Evolutionary conservation across 2,888 invertebrate genomes (phyloP).

Genomic region (Cataglyphis livida): DNA sequence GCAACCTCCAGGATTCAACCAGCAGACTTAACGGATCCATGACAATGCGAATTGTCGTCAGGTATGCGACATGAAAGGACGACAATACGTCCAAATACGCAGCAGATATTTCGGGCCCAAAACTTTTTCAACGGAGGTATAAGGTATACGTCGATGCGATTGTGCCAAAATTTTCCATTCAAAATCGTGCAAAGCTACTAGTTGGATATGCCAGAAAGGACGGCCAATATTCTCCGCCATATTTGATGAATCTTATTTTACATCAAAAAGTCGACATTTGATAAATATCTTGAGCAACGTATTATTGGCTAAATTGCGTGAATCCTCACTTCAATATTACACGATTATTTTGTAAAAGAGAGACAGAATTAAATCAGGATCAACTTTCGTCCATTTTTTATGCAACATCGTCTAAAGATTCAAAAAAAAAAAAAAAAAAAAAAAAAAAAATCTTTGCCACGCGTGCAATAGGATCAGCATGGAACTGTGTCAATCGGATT

Average conservation of each 20-base stretch:
- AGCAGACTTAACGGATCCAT: constrained; percentile 11
- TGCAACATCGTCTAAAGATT: background rate
- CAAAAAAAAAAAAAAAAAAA: background rate
- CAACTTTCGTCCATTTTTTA: background rate
- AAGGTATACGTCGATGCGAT: background rate
- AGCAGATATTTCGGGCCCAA: background rate
- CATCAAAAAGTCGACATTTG: background rate
- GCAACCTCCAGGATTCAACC: background rate
- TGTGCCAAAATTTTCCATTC: background rate
- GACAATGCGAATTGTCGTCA: constrained; percentile 11
- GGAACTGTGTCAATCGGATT: constrained; percentile 34
- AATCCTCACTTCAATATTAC: background rate
- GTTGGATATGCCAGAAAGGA: background rate
- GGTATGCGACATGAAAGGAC: background rate
- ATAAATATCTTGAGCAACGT: background rate
- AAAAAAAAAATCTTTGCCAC: background rate
- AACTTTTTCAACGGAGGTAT: background rate
- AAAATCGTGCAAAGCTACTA: background rate
- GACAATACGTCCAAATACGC: constrained; percentile 10
- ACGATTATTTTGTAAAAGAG: background rate
- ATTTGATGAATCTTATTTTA: constrained; percentile 3
- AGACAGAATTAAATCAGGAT: background rate
- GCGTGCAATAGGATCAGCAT: background rate
- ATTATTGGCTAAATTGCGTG: background rate
- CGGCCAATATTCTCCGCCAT: background rate